Percentiles rank a stretch among this genome's conserved stretches.
Conservation (phyloP, 2,797 vertebrate species). For the Odontamblyopus rebecca region DNA sequence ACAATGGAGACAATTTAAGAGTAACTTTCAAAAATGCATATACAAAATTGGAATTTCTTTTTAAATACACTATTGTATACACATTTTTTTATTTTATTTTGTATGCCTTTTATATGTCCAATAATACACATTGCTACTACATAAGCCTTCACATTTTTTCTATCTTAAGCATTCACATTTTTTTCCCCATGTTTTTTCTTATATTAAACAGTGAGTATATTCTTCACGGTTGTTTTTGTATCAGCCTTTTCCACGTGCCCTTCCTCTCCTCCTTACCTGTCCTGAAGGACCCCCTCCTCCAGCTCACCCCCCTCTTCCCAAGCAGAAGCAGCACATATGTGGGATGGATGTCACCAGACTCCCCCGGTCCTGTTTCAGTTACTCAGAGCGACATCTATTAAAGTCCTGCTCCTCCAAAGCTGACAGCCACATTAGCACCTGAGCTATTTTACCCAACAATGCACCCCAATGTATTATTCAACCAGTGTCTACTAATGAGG, state of each 20-base stretch:
- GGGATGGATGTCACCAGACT: constrained; percentile 54
- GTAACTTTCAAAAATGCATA: too few relatives aligned
- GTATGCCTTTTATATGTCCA: too few relatives aligned
- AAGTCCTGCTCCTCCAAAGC: constrained; percentile 67
- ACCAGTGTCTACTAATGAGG: constrained; percentile 70
- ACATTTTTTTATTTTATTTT: too few relatives aligned
- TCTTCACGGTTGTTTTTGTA: too few relatives aligned
- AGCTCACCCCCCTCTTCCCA: not conserved
- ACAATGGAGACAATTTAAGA: too few relatives aligned
- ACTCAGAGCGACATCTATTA: constrained; percentile 81
- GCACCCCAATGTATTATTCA: constrained; percentile 77
- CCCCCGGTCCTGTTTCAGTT: constrained; percentile 68
- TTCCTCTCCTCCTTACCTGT: constrained; percentile 14
- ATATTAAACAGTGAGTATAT: too few relatives aligned
- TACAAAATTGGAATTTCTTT: too few relatives aligned
- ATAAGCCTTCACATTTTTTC: too few relatives aligned
- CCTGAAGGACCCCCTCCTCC: constrained; percentile 4
- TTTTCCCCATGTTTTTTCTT: too few relatives aligned
- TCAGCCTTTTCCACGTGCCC: not conserved
- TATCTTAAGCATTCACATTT: too few relatives aligned
- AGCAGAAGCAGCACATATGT: constrained; percentile 15
- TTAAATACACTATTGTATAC: too few relatives aligned
- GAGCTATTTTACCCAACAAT: constrained; percentile 74
- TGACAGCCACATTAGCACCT: constrained; percentile 80
- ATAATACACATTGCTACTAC: too few relatives aligned